A percentile compares a stretch with the other conserved stretches of the same genome.
These are phyloP conservation scores for Luperina testacea DNA, from an alignment of 2,888 invertebrate species.

Conservation along the genomic window DNA sequence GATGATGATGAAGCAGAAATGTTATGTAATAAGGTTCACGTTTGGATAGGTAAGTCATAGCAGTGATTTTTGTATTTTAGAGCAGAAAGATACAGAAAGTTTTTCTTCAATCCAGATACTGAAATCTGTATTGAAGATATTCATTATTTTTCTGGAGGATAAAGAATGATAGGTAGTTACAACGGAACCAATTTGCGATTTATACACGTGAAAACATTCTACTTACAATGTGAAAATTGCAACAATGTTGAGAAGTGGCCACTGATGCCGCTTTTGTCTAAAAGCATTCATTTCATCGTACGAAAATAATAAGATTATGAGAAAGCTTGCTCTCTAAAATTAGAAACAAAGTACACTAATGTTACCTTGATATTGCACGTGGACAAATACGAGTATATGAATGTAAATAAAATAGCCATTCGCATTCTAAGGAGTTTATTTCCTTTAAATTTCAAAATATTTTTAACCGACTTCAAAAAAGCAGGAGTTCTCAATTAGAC, in stretches of 20 bases:
- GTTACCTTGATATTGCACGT: no score
- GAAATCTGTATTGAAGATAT: neutral
- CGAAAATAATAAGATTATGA: neutral
- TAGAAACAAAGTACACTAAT: neutral
- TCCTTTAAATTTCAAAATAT: no score
- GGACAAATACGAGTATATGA: neutral
- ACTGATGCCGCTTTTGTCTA: neutral
- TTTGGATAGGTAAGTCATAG: neutral
- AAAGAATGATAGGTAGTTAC: neutral
- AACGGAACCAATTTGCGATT: neutral
- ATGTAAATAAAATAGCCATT: neutral
- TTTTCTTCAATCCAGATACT: neutral
- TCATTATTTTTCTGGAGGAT: neutral
- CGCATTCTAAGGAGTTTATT: no score
- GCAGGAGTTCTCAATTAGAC: no score
- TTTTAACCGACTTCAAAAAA: no score
- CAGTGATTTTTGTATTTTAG: neutral
- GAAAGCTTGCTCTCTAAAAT: neutral
- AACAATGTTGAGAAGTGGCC: conserved; percentile 1
- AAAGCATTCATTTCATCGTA: neutral
- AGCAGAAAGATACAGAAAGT: neutral
- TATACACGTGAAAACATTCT: neutral
- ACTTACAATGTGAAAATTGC: neutral
- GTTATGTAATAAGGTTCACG: neutral
- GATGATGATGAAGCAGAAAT: neutral